Conservation (phyloP, 2,888 invertebrate species). For the Drosophila kuntzei region DNA sequence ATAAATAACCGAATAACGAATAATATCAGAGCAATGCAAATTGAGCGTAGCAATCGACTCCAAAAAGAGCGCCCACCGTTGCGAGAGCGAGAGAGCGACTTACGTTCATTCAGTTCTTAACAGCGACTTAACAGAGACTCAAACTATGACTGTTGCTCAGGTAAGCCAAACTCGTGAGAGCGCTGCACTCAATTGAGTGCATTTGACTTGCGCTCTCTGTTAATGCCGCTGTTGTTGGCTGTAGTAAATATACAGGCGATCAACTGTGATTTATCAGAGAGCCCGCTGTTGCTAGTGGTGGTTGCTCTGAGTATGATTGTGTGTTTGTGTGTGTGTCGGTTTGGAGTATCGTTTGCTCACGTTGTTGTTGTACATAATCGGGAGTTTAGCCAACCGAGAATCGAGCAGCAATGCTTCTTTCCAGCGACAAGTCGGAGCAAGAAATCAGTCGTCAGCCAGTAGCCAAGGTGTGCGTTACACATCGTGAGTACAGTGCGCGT, state of each 20-base stretch:
- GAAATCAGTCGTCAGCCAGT: conserved; percentile 84
- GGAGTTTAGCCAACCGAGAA: conserved; percentile 64
- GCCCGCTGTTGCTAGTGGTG: conserved; percentile 28
- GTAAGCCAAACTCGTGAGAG: conserved; percentile 40
- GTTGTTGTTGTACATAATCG: conserved; percentile 52
- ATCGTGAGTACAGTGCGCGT: conserved; percentile 69
- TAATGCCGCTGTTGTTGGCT: conserved; percentile 7
- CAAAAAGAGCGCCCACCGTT: conserved; percentile 12
- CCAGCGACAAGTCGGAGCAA: conserved; percentile 78
- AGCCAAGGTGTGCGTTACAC: conserved; percentile 83
- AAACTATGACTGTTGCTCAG: conserved; percentile 28
- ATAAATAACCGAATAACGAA: conserved; percentile 79
- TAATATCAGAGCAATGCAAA: conserved; percentile 80
- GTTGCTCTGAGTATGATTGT: conserved; percentile 24
- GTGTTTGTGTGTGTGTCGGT: conserved; percentile 25
- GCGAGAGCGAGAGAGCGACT: conserved; percentile 6
- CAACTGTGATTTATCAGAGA: conserved; percentile 72
- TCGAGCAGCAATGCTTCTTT: conserved; percentile 82
- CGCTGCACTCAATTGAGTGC: conserved; percentile 32
- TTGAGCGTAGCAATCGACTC: conserved; percentile 36
- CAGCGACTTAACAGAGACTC: conserved; percentile 64
- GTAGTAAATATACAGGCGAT: conserved; percentile 38
- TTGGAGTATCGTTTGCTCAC: conserved; percentile 42
- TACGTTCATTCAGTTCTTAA: conserved; percentile 43
- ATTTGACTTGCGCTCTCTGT: conserved; percentile 33